Base-by-base conservation (phyloP, 2,888 invertebrate genomes). In the Nowickia ferox region DNA sequence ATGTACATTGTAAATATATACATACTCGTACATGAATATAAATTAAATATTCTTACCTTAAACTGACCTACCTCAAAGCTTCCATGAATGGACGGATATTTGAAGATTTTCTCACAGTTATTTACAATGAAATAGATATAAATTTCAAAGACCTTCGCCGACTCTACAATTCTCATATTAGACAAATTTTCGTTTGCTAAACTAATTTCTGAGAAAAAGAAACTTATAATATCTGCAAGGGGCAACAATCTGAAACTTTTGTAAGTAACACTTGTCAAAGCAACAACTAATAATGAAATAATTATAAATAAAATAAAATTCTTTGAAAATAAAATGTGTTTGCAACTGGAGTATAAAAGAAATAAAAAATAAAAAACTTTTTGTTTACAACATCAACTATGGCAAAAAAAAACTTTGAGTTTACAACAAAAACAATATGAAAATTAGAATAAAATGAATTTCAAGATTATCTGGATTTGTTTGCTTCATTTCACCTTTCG, bases 131-230 rank as follows among this genome's bases (percentile, higher is more conserved):
- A 55, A 57, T 44, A 57, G 15, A 38, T 6, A 38, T 6, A 10
- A 38, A 9, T 1, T 38, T 30, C 57, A 59, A 59, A 38, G 15
- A 38, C 17, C 9, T 75, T 38, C 30, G 63, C 30, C 65, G 55
- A 46, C 19, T 48, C 38, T 4, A 19, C 10, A 63, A 46, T 66
- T 77, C 48, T 57, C 30, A 74, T 11, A 48, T 63, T 55, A 13
- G 30, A 78, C 63, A 30, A 30, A 30, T 30, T 81, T 80, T 72
- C 80, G 61, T 61, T 68, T 46, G 15, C 40, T 53, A 44, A 19
- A 72, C 15, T 40, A 59, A 40, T 42, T 66, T 71, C 3, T 8
- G 4, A 76, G 8, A 76, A 69, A 19, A 22, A 42, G 0, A 48
- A 38, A 68, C n/a, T 66, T 48, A 9, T 17, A 46, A 55, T 44